Conservation (phyloP, 2,797 vertebrate genomes). For the Paratrypauchen microcephalus region DNA sequence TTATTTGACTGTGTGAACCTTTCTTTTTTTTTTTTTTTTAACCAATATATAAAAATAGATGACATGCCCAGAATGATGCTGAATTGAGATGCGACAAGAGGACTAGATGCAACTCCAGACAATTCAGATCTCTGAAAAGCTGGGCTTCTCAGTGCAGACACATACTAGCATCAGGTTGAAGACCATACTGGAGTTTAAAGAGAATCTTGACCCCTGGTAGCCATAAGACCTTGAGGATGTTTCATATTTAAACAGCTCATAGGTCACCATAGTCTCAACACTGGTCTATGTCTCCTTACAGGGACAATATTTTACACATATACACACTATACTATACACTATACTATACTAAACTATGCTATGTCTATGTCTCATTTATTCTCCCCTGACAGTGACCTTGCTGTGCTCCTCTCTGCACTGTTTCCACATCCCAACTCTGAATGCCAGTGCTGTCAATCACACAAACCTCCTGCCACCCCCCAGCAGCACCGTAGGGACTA, state of each 20-base stretch:
- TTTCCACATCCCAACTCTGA: constrained; percentile 60
- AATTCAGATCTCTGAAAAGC: constrained; percentile 15
- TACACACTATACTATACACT: neutral
- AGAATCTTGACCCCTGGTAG: constrained; percentile 5
- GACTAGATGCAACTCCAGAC: constrained; percentile 5
- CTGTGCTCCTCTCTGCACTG: constrained; percentile 46
- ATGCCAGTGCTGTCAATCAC: constrained; percentile 75
- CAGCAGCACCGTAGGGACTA: constrained; percentile 44
- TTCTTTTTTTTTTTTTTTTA: constrained; percentile 9
- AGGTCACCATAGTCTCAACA: constrained; percentile 21
- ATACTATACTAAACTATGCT: neutral
- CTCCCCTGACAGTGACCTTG: constrained; percentile 53
- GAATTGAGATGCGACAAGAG: neutral
- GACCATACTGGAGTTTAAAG: neutral
- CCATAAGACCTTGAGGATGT: constrained; percentile 13
- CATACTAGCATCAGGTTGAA: constrained; percentile 26
- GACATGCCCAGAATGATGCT: neutral
- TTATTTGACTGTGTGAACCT: constrained; percentile 20
- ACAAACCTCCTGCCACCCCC: constrained; percentile 32
- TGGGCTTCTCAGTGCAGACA: constrained; percentile 28
- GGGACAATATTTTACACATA: constrained; percentile 4
- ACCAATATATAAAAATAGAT: neutral
- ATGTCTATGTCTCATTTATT: constrained; percentile 52
- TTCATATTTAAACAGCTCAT: constrained; percentile 28
- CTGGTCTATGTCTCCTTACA: constrained; percentile 24